phyloP scores from a whole-genome alignment of 2,113 vertebrate species.

The Rhynchomys soricoides region DNA sequence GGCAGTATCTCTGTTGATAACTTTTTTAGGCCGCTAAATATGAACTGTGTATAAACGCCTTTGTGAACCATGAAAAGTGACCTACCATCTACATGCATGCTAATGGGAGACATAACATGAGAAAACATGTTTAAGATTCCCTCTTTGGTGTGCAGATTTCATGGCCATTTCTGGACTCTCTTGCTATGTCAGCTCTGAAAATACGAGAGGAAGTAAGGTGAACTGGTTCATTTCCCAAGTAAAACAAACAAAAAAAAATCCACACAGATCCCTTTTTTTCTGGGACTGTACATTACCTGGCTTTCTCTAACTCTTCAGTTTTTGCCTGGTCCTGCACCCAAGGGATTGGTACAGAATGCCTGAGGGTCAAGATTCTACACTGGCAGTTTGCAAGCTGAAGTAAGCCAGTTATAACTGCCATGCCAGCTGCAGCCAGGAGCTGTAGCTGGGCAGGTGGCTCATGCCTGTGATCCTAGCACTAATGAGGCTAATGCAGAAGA shows the following conservation, averaged over 20 bases:
- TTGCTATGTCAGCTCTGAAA: neutral
- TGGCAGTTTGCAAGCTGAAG: neutral
- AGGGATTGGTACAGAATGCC: neutral
- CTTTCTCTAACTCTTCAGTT: neutral
- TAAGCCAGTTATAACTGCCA: neutral
- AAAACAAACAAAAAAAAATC: neutral
- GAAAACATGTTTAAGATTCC: neutral
- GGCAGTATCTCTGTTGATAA: neutral
- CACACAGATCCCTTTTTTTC: neutral
- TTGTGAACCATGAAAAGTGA: neutral
- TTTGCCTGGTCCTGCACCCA: neutral
- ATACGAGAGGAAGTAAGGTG: neutral
- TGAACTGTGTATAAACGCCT: neutral
- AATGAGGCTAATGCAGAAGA: neutral
- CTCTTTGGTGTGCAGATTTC: neutral
- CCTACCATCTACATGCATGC: neutral
- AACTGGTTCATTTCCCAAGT: neutral
- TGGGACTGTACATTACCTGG: neutral
- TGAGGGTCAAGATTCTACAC: neutral
- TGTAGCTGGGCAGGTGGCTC: too few species aligned
- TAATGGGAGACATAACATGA: neutral
- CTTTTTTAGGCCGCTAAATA: neutral
- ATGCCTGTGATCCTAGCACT: neutral
- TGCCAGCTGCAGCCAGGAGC: neutral
- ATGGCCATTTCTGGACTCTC: neutral